Evolutionary conservation across 2,888 invertebrate species (phyloP).

Genomic region (Julus scandinavius): DNA sequence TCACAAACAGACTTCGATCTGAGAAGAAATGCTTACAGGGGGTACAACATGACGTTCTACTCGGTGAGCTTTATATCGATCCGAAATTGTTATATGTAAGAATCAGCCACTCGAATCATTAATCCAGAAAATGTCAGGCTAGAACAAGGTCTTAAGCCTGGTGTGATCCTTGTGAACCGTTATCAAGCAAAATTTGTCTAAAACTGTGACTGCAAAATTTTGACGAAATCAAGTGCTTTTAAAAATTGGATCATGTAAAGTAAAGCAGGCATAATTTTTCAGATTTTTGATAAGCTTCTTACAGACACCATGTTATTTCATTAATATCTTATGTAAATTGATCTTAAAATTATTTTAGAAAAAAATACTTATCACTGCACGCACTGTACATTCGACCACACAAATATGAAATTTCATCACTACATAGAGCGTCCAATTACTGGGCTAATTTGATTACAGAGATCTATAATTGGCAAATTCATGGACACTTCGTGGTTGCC

Average conservation of each 20-base stretch:
- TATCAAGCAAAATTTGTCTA: neutral
- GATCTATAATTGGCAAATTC: neutral
- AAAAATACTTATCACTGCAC: no score
- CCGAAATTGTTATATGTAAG: conserved; percentile 35
- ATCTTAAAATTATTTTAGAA: no score
- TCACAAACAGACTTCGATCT: conserved; percentile 25
- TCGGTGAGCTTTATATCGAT: neutral
- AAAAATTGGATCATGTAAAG: neutral
- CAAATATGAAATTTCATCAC: neutral
- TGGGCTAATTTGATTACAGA: neutral
- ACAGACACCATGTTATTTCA: no score
- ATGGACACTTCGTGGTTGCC: neutral
- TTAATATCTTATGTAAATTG: no score
- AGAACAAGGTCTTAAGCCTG: neutral
- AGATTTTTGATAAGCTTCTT: no score
- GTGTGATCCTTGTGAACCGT: neutral
- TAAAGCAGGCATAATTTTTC: no score
- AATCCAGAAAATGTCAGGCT: conserved; percentile 16
- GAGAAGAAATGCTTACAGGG: conserved; percentile 21
- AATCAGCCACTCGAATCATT: conserved; percentile 42
- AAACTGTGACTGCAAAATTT: neutral
- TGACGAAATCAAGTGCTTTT: neutral
- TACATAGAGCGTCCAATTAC: neutral
- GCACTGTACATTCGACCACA: no score
- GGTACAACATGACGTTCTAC: conserved; percentile 31